Percentiles rank a stretch among this genome's conserved stretches.
Evolutionary conservation across 1,140 invertebrate genomes (phyloP).

Genomic region (Mycetomoellerius zeteki): DNA sequence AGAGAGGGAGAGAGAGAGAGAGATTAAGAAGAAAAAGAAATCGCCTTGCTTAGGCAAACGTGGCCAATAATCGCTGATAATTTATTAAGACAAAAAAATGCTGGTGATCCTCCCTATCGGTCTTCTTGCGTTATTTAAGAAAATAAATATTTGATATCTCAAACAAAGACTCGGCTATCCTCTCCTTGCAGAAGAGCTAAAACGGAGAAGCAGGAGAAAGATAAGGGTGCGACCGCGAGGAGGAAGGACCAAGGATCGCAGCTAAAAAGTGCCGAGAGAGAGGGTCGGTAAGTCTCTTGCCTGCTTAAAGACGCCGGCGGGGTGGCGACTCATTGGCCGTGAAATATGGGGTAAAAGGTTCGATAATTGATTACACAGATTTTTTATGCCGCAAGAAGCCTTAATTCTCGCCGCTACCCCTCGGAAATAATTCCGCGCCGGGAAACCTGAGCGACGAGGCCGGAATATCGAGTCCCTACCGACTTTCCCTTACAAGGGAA

Average conservation of each 20-base stretch:
- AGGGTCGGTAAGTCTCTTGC: slow-evolving; percentile 73
- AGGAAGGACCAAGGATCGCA: slow-evolving; percentile 59
- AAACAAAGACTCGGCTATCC: slow-evolving; percentile 75
- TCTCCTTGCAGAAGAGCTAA: slow-evolving; percentile 36
- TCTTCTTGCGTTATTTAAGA: slow-evolving; percentile 75
- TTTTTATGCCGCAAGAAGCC: slow-evolving; percentile 86
- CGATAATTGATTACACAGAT: slow-evolving; percentile 87
- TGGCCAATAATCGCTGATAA: slow-evolving; percentile 79
- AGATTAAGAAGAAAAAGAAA: slow-evolving; percentile 5
- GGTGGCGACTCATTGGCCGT: slow-evolving; percentile 85
- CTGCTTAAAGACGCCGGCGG: slow-evolving; percentile 74
- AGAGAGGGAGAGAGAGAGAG: neutral
- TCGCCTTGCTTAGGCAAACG: slow-evolving; percentile 60
- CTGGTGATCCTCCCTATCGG: slow-evolving; percentile 54
- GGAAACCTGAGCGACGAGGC: slow-evolving; percentile 81
- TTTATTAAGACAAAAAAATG: slow-evolving; percentile 77
- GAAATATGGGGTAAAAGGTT: slow-evolving; percentile 87
- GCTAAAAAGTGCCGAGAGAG: slow-evolving; percentile 79
- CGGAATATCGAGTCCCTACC: slow-evolving; percentile 79
- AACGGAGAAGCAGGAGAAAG: slow-evolving; percentile 10
- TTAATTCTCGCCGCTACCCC: slow-evolving; percentile 85
- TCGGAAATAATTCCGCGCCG: slow-evolving; percentile 82
- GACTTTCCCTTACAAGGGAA: slow-evolving; percentile 46
- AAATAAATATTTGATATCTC: slow-evolving; percentile 80
- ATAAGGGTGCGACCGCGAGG: slow-evolving; percentile 49